Base-by-base conservation (phyloP, 1,140 invertebrate genomes). In the Cardiocondyla obscurior region DNA sequence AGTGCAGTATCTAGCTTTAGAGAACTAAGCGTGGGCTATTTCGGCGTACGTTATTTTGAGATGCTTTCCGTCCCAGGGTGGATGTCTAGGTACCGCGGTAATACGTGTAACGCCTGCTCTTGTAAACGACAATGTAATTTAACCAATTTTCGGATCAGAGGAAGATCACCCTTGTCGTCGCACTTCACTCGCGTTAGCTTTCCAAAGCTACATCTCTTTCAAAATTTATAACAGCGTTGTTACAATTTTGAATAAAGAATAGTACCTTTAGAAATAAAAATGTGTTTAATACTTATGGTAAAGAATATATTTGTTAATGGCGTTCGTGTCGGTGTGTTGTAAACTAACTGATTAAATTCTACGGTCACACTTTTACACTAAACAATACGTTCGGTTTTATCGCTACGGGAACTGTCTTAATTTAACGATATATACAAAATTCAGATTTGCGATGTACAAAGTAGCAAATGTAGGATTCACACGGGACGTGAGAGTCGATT, bases 381-480 rank as follows among this genome's bases (percentile, higher is more conserved):
- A 19, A 62, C 30, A 36, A 39, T 76, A 83, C 7, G 25, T 62
- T 46, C 25, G 14, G 16, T 85, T 12, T n/a, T 33, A 16, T 57
- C 25, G 53, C 57, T 85, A 73, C 25, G 33, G 22, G 53, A 81
- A 8, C 46, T 86, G 86, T 42, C 79, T 86, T 89, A 91, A 88
- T 82, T 91, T 60, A 60, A 91, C 86, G 88, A 85, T 92, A 92
- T 92, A 86, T 92, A 92, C 91, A 92, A 91, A 89, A 88, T 77
- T 88, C 84, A 77, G 4, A 46, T 42, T 44, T 16, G 62, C 64
- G 55, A 65, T 60, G 10, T 82, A 87, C 2, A 81, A 82, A 84
- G 76, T 67, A 39, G 30, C 39, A 14, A 30, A 57, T 44, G 39
- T 64, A 58, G 46, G 51, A 81, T 81, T 51, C 60, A 79, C 46